phyloP scores from a whole-genome alignment of 2,888 invertebrate genomes.

The Ethmia dodecea region DNA sequence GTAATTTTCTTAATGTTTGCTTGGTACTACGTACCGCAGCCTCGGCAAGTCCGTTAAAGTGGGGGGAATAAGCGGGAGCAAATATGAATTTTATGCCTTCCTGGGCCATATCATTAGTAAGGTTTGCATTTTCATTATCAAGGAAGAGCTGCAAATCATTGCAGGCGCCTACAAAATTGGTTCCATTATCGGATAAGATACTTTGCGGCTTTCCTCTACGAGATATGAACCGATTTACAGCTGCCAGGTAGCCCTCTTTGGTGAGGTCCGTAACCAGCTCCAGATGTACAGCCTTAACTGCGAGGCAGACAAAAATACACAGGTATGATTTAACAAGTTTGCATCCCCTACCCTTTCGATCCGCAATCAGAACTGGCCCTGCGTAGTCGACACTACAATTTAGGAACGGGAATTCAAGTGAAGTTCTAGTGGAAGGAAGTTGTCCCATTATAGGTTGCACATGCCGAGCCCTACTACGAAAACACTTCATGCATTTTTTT shows the following conservation, averaged over 20 bases:
- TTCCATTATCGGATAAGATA: constrained; percentile 9
- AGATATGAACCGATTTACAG: constrained; percentile 5
- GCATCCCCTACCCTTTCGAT: constrained; percentile 14
- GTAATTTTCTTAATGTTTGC: too few species aligned
- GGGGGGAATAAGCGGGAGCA: too few species aligned
- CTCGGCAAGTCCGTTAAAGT: too few species aligned
- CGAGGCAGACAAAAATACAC: constrained; percentile 9
- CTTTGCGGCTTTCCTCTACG: constrained; percentile 9
- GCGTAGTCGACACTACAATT: constrained; percentile 18
- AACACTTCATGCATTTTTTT: constrained; percentile 14
- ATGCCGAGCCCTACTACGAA: constrained; percentile 9
- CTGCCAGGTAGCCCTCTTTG: background rate
- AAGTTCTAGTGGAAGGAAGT: constrained; percentile 7
- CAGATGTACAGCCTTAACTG: background rate
- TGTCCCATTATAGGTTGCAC: constrained; percentile 16
- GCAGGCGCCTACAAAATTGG: background rate
- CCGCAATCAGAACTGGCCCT: constrained; percentile 17
- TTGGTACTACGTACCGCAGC: too few species aligned
- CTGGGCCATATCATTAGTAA: too few species aligned
- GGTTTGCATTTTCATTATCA: too few species aligned
- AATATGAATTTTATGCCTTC: too few species aligned
- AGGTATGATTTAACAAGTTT: constrained; percentile 17
- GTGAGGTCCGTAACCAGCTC: background rate
- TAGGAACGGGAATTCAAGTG: constrained; percentile 16
- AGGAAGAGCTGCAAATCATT: too few species aligned